Evolutionary conservation across 1,140 invertebrate species (phyloP), one percentile per base, ranked within the genome.

Genomic region (Leptopilina clavipes): DNA sequence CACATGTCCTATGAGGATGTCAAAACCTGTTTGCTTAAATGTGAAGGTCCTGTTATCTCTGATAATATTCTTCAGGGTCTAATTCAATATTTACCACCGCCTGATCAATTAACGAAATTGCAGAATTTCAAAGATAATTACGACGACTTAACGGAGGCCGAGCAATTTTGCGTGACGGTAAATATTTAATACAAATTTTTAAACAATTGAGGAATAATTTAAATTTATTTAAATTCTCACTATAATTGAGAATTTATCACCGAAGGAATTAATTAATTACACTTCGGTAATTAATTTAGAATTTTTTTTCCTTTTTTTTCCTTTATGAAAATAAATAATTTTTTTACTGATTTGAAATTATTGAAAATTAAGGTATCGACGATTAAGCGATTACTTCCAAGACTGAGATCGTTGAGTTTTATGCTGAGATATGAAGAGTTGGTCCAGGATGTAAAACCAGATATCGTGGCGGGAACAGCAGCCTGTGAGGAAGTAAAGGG

Each of bases 111-210:
- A 3, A 95, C 95, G 65, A 94, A 95, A 82, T 87, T 99, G 6
- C 93, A 96, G 59, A 94, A 95, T 75, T 93, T 95, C 73, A 95
- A 96, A 85, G 93, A 95, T 52, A 93, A 94, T 52, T 94, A 94
- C 79, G 93, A 96, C 44, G 95, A 98, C 22, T 87, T 99, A 45
- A 95, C 96, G 0, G 97, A 98, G 81, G 96, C 98, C 3, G 98
- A 99, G 90, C 97, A 98, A 86, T 99, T 99, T 91, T 95, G 95
- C 70, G 94, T 98, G 3, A 97, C 95, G n/a, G 96, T 98, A 88
- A 93, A 43, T 75, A 78, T 37, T 44, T 1, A 44, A 44, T 1
- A 1, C 9, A 44, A 3, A 44, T 11, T 44, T 14, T 44, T 11
- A 44, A 44, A 44, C 8, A n/a, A 44, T 44, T 10, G 25, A 31